Evolutionary conservation across 2,888 invertebrate genomes (phyloP).

Genomic region (Sthenelais limicola): DNA sequence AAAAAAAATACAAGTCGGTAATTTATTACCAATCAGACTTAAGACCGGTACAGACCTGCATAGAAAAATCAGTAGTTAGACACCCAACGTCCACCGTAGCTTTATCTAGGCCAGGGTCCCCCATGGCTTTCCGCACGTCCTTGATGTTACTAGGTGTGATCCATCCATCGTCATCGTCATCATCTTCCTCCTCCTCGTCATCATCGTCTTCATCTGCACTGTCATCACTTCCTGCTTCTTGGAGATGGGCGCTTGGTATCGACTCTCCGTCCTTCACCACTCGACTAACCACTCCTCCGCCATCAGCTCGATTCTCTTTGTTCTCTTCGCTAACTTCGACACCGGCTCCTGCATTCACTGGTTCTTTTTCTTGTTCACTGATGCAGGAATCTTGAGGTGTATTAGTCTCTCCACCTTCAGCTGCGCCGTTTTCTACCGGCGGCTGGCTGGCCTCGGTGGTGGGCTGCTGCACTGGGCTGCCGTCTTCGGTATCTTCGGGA

Average conservation of each 20-base stretch:
- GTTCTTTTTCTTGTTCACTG: background rate
- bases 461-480: too few relatives aligned
- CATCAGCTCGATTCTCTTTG: constrained; percentile 10
- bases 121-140: constrained; percentile 82
- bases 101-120: constrained; percentile 63
- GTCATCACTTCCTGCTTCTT: constrained; percentile 55
- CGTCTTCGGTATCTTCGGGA: too few relatives aligned
- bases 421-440: too few relatives aligned
- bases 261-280: constrained; percentile 17
- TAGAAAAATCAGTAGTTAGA: constrained; percentile 96
- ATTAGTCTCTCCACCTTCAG: too few relatives aligned
- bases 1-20: too few relatives aligned
- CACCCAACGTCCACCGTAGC: constrained; percentile 82
- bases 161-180: constrained; percentile 79
- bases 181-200: constrained; percentile 76
- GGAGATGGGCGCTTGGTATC: constrained; percentile 28
- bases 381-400: too few relatives aligned
- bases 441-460: too few relatives aligned
- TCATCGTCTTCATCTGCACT: constrained; percentile 51
- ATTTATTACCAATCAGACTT: too few relatives aligned
- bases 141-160: constrained; percentile 88
- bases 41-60: constrained; percentile 86
- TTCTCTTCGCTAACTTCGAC: too few relatives aligned
- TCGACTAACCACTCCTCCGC: too few relatives aligned
- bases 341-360: background rate